Evolutionary conservation across 2,888 invertebrate genomes (phyloP).

Genomic region (Himalopsyche tibetana): DNA sequence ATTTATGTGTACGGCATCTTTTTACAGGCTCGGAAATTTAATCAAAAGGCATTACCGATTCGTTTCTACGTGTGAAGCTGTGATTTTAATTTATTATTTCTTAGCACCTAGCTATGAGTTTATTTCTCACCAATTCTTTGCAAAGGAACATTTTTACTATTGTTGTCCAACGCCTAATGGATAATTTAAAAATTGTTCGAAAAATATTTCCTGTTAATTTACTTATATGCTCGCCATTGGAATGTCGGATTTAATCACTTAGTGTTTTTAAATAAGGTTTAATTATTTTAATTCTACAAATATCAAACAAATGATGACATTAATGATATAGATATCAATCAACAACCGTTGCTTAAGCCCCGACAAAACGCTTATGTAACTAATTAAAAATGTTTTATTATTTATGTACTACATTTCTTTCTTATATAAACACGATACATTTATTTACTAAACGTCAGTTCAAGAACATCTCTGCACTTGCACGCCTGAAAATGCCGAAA

Average conservation of each 20-base stretch:
- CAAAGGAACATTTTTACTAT: constrained; percentile 37
- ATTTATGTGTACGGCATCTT: constrained; percentile 50
- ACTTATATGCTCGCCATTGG: neutral
- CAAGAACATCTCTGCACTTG: too few species aligned
- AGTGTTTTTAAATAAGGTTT: too few species aligned
- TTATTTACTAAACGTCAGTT: too few species aligned
- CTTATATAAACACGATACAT: too few species aligned
- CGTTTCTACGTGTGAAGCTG: constrained; percentile 64
- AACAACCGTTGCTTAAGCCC: too few species aligned
- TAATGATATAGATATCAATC: too few species aligned
- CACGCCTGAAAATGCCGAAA: too few species aligned
- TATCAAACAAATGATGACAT: too few species aligned
- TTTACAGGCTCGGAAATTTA: constrained; percentile 51
- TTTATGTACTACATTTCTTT: too few species aligned
- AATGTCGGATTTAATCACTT: neutral
- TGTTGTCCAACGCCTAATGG: constrained; percentile 22
- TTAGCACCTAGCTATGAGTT: neutral
- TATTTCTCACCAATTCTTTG: constrained; percentile 45
- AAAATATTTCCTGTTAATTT: constrained; percentile 22
- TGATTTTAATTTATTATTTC: constrained; percentile 61
- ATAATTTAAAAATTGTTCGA: constrained; percentile 7
- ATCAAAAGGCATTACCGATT: constrained; percentile 64
- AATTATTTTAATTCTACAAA: too few species aligned
- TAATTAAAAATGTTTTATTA: too few species aligned
- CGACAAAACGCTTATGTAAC: too few species aligned